phyloP scores from a whole-genome alignment of 2,888 invertebrate species.

The Drosophila mimica region DNA sequence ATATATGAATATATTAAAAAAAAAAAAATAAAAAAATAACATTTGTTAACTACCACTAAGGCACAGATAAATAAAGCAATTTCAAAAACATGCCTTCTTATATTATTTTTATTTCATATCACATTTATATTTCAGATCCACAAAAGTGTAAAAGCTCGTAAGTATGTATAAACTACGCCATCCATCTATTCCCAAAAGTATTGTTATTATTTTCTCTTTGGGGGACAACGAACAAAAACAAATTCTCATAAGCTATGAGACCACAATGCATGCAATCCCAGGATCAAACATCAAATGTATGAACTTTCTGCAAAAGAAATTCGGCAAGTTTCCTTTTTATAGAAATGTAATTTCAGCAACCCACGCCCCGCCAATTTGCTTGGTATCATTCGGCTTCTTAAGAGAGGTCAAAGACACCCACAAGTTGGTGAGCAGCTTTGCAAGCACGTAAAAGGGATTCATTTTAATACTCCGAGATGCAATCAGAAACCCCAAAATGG shows the following conservation, averaged over 20 bases:
- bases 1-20: not conserved
- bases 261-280: constrained; percentile 7
- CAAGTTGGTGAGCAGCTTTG: constrained; percentile 32
- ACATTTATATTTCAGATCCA: not conserved
- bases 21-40: not conserved
- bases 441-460: constrained; percentile 72
- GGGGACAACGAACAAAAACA: not conserved
- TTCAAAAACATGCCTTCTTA: not conserved
- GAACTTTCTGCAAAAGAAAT: constrained; percentile 13
- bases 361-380: not conserved
- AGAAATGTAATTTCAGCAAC: constrained; percentile 28
- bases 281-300: constrained; percentile 21
- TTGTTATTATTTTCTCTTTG: not conserved
- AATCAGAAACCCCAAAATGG: constrained; percentile 46
- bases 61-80: not conserved
- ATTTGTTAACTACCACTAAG: not conserved
- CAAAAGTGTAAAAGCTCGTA: not conserved
- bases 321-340: constrained; percentile 13
- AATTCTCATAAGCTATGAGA: constrained; percentile 17
- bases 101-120: not conserved
- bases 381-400: constrained; percentile 3
- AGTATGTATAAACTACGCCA: not conserved
- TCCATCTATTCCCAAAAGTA: not conserved
- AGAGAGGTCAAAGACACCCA: constrained; percentile 12
- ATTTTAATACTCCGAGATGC: constrained; percentile 53